Conservation (phyloP, 2,113 vertebrate genomes). For the Diadophis punctatus region DNA sequence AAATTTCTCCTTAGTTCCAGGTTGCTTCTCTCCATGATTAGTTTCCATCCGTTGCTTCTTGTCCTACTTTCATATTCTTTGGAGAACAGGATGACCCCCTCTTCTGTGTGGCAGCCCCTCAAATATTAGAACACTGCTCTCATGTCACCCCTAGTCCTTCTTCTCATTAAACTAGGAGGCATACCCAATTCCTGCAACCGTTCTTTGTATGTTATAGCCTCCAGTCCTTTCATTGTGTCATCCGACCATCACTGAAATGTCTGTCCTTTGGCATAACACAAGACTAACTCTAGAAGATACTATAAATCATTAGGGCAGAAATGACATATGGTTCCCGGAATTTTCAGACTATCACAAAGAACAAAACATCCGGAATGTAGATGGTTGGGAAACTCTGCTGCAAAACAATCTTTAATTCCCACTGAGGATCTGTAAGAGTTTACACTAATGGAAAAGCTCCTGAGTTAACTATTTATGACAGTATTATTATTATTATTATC, state of each 20-base stretch:
- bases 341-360: background rate
- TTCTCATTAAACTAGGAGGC: background rate
- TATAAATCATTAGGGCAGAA: background rate
- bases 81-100: background rate
- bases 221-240: background rate
- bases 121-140: background rate
- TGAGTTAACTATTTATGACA: background rate
- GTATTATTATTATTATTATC: background rate
- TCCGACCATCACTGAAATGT: background rate
- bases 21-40: background rate
- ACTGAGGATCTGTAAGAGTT: slow-evolving; percentile 9
- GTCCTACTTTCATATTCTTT: background rate
- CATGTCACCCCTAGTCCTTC: background rate
- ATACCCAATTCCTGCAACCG: background rate
- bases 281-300: background rate
- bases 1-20: background rate
- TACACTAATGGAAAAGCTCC: background rate
- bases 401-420: background rate
- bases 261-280: background rate
- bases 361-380: background rate
- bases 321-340: background rate
- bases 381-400: background rate
- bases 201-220: background rate
- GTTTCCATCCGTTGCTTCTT: background rate
- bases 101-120: background rate